Base-by-base conservation (phyloP, 2,888 invertebrate species). In the Operophtera brumata region DNA sequence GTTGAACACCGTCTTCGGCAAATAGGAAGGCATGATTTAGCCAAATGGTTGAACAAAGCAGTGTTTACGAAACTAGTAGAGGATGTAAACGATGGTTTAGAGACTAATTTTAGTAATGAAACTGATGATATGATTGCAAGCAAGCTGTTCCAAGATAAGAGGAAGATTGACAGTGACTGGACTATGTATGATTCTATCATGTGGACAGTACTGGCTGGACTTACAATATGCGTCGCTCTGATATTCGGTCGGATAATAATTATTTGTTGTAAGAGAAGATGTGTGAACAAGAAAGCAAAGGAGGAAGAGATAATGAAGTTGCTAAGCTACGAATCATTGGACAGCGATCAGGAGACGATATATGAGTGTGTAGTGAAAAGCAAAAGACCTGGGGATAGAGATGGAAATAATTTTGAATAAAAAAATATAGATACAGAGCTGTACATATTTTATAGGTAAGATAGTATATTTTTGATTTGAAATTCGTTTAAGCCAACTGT, bases 21-120 rank as follows among this genome's bases (percentile, higher is more conserved):
- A 74, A 80, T 94, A 52, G 91, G 90, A 14, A 91, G 90, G 62
- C 57, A 61, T 0, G 91, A 92, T 58, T 72, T 94, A 46, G 93
- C 93, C 0, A 89, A 92, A 62, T 93, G 93, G 93, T 70, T 94
- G 0, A 92, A 92, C 7, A 85, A 78, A 55, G 86, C 90, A 0
- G 90, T 92, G 0, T 93, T 92, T 67, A 81, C 86, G 36, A 83
- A 92, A 61, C 71, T 93, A 26, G 86, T 90, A 3, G 74, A 82
- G 49, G 91, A 93, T 62, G 71, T 91, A 6, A 80, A 85, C 56
- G 71, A 78, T 2, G 62, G 80, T 30, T 46, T 79, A 20, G 62
- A 70, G 50, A 65, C 71, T 13, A 58, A 55, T 20, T 69, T 63
- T 48, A 54, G 36, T 36, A 54, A 65, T 12, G 32, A 52, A 11